Evolutionary conservation across 1,140 invertebrate genomes (phyloP).

Genomic region (Heliothis subflexa): DNA sequence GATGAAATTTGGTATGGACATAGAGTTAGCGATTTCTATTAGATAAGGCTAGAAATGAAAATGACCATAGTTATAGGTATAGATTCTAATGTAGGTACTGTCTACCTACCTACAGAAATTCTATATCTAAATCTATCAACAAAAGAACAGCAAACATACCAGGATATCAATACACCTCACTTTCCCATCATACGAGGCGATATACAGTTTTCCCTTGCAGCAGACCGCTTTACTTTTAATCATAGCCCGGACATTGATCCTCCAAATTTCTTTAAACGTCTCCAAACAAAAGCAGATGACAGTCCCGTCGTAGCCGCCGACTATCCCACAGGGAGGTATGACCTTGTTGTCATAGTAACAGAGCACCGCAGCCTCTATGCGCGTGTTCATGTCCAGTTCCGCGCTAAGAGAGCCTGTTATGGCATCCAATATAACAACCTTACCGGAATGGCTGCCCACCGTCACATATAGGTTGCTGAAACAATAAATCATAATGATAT

Average conservation of each 20-base stretch:
- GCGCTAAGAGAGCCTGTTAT: constrained; percentile 74
- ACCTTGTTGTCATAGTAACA: constrained; percentile 61
- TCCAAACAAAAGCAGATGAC: constrained; percentile 88
- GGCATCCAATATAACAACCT: constrained; percentile 86
- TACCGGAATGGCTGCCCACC: constrained; percentile 87
- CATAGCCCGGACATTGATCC: constrained; percentile 87
- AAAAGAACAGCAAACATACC: constrained; percentile 76
- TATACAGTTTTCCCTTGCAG: constrained; percentile 83
- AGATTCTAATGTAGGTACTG: not conserved
- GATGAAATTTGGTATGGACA: too few species aligned
- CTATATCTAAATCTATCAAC: not conserved
- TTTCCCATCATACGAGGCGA: constrained; percentile 90
- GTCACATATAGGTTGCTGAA: constrained; percentile 73
- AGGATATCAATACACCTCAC: constrained; percentile 87
- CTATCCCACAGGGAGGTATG: constrained; percentile 64
- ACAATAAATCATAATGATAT: constrained; percentile 36
- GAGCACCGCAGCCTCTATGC: constrained; percentile 76
- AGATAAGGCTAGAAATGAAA: too few species aligned
- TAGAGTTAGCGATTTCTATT: too few species aligned
- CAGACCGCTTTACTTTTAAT: constrained; percentile 89
- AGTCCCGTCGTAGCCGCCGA: constrained; percentile 90
- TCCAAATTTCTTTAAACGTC: constrained; percentile 88
- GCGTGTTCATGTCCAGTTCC: constrained; percentile 65
- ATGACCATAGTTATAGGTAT: too few species aligned
- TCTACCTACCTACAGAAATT: not conserved